A percentile compares a stretch with the other conserved stretches of the same genome.
These are phyloP conservation scores for Microtus pennsylvanicus DNA, from an alignment of 2,113 vertebrate species.

Conservation along the genomic window DNA sequence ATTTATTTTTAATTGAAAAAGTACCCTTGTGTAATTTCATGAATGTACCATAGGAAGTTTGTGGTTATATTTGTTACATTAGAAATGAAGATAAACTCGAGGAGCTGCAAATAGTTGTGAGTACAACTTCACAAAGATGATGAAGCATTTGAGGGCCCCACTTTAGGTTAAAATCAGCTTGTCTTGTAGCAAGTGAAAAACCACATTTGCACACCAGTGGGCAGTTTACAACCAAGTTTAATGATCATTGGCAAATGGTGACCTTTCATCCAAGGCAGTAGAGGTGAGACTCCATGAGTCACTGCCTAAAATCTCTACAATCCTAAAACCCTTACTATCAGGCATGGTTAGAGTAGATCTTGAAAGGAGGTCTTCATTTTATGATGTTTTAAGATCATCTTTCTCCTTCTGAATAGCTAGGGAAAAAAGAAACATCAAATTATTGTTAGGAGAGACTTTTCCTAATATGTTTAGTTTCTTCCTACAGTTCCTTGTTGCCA, in stretches of 20 bases:
- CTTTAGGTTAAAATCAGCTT: neutral
- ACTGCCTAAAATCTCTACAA: constrained; percentile 14
- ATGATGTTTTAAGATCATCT: constrained; percentile 7
- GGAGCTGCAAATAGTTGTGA: neutral
- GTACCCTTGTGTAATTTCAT: neutral
- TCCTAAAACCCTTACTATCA: neutral
- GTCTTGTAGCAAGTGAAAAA: neutral
- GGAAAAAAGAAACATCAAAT: neutral
- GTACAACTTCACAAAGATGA: neutral
- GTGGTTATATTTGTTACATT: neutral
- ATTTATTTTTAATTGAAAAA: neutral
- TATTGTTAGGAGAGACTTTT: neutral
- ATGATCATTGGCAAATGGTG: neutral
- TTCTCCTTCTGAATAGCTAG: constrained; percentile 63
- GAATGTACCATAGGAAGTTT: neutral
- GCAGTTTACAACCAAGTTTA: constrained; percentile 18
- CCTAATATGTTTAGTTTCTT: constrained; percentile 42
- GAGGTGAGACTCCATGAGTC: neutral
- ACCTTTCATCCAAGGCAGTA: neutral
- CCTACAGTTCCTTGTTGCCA: neutral
- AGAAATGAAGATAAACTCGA: constrained; percentile 18
- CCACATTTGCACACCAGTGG: neutral
- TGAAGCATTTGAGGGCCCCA: neutral
- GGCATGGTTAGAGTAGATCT: neutral
- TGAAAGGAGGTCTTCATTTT: constrained; percentile 29